Conservation (phyloP, 1,140 invertebrate species). For the Ceratina calcarata region DNA sequence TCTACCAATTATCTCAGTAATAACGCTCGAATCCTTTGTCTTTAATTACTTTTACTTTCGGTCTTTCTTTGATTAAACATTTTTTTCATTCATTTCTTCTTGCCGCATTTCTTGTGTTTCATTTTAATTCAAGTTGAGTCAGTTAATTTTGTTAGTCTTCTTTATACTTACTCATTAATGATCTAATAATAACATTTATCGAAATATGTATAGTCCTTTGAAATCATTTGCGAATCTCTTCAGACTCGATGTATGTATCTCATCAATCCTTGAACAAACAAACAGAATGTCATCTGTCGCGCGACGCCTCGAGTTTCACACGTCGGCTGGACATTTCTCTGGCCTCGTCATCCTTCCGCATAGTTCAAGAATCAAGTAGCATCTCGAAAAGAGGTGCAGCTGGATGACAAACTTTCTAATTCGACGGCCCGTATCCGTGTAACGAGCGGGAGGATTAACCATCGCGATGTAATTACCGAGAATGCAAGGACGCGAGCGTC, state of each 20-base stretch:
- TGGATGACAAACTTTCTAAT: constrained; percentile 39
- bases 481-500: constrained; percentile 31
- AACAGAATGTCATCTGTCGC: background rate
- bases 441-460: constrained; percentile 27
- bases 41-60: too few relatives aligned
- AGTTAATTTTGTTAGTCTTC: too few relatives aligned
- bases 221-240: background rate
- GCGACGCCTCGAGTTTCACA: background rate
- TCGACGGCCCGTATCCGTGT: constrained; percentile 13
- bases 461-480: constrained; percentile 15
- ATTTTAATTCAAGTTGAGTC: too few relatives aligned
- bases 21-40: too few relatives aligned
- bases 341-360: constrained; percentile 1
- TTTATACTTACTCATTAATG: too few relatives aligned
- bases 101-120: too few relatives aligned
- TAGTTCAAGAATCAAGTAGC: background rate
- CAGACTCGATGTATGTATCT: too few relatives aligned
- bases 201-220: too few relatives aligned
- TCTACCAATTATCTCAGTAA: background rate
- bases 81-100: too few relatives aligned
- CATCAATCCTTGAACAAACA: background rate
- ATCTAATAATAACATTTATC: too few relatives aligned
- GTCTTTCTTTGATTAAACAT: too few relatives aligned
- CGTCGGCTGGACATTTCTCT: background rate
- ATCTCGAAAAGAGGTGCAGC: constrained; percentile 19